phyloP scores from a whole-genome alignment of 1,140 invertebrate species.

The Nixonia krombeini region DNA sequence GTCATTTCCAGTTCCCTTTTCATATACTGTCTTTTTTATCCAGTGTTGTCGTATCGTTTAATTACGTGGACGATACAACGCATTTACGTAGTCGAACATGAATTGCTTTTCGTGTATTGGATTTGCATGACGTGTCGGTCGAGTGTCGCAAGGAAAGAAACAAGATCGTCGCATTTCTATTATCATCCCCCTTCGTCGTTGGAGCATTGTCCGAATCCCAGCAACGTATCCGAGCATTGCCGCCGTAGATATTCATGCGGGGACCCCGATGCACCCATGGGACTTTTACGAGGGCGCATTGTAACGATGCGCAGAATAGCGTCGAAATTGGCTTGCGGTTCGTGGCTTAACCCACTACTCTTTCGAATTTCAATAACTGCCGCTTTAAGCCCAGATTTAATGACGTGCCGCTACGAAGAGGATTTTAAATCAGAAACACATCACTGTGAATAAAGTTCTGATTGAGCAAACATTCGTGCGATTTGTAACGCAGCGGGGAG shows the following conservation, averaged over 20 bases:
- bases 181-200: constrained; percentile 4
- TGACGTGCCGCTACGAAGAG: constrained; percentile 48
- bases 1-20: no score
- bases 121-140: no score
- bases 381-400: constrained; percentile 55
- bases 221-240: constrained; percentile 5
- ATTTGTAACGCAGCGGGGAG: constrained; percentile 50
- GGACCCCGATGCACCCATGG: constrained; percentile 38
- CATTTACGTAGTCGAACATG: no score
- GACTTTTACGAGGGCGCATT: constrained; percentile 59
- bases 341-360: constrained; percentile 35
- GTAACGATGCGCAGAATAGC: constrained; percentile 39
- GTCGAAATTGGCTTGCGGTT: constrained; percentile 48
- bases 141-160: constrained; percentile 25
- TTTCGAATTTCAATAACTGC: constrained; percentile 52
- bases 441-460: constrained; percentile 49
- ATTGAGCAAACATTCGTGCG: constrained; percentile 54
- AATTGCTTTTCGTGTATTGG: no score
- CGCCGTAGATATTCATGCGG: constrained; percentile 21
- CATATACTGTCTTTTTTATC: no score
- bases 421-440: constrained; percentile 48
- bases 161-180: constrained; percentile 8
- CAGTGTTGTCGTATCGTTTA: no score
- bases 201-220: constrained; percentile 15
- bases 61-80: no score